Evolutionary conservation across 2,797 vertebrate species (phyloP).

Genomic region (Dryobates pubescens): DNA sequence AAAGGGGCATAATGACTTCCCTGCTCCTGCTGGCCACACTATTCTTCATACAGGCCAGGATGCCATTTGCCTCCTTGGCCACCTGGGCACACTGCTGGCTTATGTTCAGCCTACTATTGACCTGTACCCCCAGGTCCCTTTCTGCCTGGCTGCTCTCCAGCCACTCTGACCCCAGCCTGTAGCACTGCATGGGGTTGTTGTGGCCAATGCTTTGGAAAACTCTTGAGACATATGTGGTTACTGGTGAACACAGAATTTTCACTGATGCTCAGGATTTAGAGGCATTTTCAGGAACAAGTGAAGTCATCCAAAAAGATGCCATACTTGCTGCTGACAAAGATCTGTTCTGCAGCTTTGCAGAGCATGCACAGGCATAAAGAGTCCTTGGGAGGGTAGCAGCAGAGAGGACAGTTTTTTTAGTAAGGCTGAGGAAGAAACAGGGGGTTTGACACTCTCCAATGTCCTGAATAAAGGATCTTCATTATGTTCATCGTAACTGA

Average conservation of each 20-base stretch:
- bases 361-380: neutral
- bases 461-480: slow-evolving; percentile 21
- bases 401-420: neutral
- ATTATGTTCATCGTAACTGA: neutral
- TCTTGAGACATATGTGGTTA: neutral
- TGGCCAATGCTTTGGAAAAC: neutral
- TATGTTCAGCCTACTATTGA: no score
- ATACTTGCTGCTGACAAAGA: neutral
- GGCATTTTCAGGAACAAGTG: neutral
- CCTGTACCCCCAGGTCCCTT: no score
- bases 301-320: neutral
- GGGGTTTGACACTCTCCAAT: neutral
- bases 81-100: no score
- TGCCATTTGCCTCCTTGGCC: no score
- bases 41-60: no score
- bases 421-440: neutral
- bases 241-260: neutral
- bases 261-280: neutral
- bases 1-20: no score
- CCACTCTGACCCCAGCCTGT: no score
- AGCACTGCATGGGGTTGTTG: no score
- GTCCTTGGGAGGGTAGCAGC: neutral
- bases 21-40: no score
- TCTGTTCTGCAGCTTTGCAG: neutral
- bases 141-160: no score